Base-by-base conservation (phyloP, 2,113 vertebrate species). In the Lamprologus tigripictilis region DNA sequence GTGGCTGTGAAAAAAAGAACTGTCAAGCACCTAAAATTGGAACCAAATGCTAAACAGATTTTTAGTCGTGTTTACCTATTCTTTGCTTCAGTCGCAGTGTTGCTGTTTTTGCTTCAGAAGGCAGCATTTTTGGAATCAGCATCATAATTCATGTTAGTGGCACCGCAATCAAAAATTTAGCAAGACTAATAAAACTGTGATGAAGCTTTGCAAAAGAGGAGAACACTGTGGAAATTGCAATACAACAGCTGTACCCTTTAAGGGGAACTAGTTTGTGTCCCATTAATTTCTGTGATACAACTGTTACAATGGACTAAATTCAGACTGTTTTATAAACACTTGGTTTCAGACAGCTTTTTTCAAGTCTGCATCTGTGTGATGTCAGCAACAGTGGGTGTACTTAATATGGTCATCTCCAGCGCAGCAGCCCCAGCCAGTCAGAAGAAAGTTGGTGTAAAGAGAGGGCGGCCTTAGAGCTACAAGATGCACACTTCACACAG, bases 31-130 rank as follows among this genome's bases (percentile, higher is more conserved):
- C n/a, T 83, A 57, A 87, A 88, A 92, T 88, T 71, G 82, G 68
- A 81, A 89, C 91, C 91, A 94, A 94, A 94, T 90, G 92, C 85
- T 85, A 47, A 68, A 86, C 13, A 88, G 78, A 83, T 85, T 86
- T 61, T 80, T 19, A 8, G 33, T 85, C 37, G 49, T 82, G 53
- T 90, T 90, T 90, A 87, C 80, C 42, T 49, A n/a, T 83, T 79
- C 37, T 57, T 49, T 49, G 71, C 54, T 51, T 35, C 73, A 51
- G 35, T 89, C 26, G 71, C 21, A 45, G 57, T 16, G 53, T 33
- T 61, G 11, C 31, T 11, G 58, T 42, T 86, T 89, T 78, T 16
- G 47, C 28, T 83, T 26, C 51, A 85, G 37, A 78, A 33, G 66
- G 61, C 23, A 19, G 37, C 73, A n/a, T 78, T 78, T 45, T 49